Evolutionary conservation across 2,888 invertebrate genomes (phyloP).

Genomic region (Dicyrtoma fusca): DNA sequence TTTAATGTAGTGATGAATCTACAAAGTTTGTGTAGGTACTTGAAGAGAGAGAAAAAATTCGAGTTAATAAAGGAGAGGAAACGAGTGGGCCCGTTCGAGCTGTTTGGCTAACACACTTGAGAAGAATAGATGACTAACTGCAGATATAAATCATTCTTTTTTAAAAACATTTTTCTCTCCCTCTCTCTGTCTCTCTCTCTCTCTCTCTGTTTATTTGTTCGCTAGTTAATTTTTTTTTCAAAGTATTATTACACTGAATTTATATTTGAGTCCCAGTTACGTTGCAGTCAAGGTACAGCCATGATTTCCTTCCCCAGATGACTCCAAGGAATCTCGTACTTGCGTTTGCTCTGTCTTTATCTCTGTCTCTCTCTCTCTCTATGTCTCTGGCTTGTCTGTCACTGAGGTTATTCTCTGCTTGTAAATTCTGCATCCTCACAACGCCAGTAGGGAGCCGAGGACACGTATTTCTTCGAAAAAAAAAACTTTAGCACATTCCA

Average conservation of each 20-base stretch:
- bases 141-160: conserved; percentile 24
- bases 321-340: no score
- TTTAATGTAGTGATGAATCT: background rate
- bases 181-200: background rate
- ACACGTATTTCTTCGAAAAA: background rate
- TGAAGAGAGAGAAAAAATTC: no score
- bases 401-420: background rate
- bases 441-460: no score
- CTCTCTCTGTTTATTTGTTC: background rate
- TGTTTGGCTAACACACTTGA: background rate
- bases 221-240: background rate
- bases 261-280: background rate
- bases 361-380: background rate
- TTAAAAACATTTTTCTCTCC: conserved; percentile 2
- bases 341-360: background rate
- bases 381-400: no score
- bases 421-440: no score
- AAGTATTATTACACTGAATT: background rate
- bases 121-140: conserved; percentile 19
- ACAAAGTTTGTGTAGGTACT: background rate
- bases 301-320: no score
- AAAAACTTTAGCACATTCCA: no score
- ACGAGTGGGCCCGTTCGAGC: background rate
- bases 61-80: conserved; percentile 7
- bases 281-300: no score